These are phyloP conservation scores for Shargacucullia verbasci DNA, from an alignment of 2,888 invertebrate species.

Conservation along the genomic window DNA sequence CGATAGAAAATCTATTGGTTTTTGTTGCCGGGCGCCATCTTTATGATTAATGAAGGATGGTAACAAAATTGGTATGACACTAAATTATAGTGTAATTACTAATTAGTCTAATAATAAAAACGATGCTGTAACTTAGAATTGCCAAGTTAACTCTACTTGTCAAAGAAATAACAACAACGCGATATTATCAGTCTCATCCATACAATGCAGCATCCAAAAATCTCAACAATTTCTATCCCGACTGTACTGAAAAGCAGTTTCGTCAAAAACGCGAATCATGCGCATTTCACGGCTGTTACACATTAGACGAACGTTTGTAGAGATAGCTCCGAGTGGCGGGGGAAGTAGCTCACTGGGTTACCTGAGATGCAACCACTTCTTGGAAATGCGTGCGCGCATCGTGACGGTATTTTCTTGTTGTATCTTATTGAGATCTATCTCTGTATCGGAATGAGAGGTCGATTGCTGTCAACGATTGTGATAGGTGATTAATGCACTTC, in stretches of 20 bases:
- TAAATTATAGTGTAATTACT: too few relatives aligned
- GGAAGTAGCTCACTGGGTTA: slow-evolving; percentile 77
- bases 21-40: too few relatives aligned
- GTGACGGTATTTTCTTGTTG: slow-evolving; percentile 46
- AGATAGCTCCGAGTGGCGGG: slow-evolving; percentile 41
- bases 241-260: slow-evolving; percentile 46
- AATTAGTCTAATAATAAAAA: too few relatives aligned
- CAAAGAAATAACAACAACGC: too few relatives aligned
- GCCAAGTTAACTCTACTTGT: too few relatives aligned
- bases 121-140: too few relatives aligned
- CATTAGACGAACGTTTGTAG: slow-evolving; percentile 55
- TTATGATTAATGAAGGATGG: too few relatives aligned
- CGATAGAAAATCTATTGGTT: too few relatives aligned
- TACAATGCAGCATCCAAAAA: slow-evolving; percentile 6
- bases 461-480: slow-evolving; percentile 4
- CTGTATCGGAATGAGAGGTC: slow-evolving; percentile 6
- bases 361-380: slow-evolving; percentile 34
- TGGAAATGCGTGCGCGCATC: slow-evolving; percentile 56
- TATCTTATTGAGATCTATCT: slow-evolving; percentile 1
- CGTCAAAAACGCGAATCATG: slow-evolving; percentile 62
- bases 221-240: slow-evolving; percentile 25
- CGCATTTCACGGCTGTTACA: slow-evolving; percentile 70
- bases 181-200: too few relatives aligned
- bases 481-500: background rate
- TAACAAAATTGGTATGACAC: too few relatives aligned